A percentile compares a stretch with the other conserved stretches of the same genome.
Evolutionary conservation across 2,888 invertebrate species (phyloP).

Genomic region (Phortica okadai): DNA sequence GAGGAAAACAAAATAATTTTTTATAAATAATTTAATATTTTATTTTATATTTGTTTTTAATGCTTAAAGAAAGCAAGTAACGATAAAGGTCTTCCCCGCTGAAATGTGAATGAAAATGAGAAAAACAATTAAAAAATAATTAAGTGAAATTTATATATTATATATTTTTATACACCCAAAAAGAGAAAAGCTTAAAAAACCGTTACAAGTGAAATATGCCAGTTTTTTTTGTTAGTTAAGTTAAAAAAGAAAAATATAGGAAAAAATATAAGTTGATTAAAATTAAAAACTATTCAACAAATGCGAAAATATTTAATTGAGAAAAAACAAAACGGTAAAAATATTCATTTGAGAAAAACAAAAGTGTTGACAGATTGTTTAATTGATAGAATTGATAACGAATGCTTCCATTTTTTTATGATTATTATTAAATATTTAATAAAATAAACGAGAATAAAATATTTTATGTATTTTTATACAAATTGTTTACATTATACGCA

Average conservation of each 20-base stretch:
- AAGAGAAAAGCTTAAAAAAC: not conserved
- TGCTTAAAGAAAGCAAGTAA: not conserved
- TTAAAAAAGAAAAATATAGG: not conserved
- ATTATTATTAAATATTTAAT: conserved; percentile 15
- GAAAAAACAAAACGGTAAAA: too few species aligned
- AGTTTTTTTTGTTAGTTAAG: not conserved
- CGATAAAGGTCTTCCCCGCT: not conserved
- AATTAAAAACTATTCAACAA: not conserved
- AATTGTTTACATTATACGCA: not conserved
- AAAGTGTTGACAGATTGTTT: not conserved
- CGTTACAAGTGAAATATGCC: too few species aligned
- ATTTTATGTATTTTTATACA: not conserved
- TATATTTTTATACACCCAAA: not conserved
- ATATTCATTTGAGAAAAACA: too few species aligned
- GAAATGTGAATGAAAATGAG: not conserved
- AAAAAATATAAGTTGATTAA: not conserved
- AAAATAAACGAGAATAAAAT: not conserved
- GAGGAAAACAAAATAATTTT: not conserved
- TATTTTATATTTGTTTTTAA: not conserved
- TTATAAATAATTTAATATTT: not conserved
- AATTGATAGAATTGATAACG: conserved; percentile 5
- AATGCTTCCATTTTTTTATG: conserved; percentile 21
- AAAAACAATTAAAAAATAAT: too few species aligned
- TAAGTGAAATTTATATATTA: too few species aligned
- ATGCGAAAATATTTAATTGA: too few species aligned